phyloP scores from a whole-genome alignment of 2,888 invertebrate species.

The Dyspetes luteomarginatus region DNA sequence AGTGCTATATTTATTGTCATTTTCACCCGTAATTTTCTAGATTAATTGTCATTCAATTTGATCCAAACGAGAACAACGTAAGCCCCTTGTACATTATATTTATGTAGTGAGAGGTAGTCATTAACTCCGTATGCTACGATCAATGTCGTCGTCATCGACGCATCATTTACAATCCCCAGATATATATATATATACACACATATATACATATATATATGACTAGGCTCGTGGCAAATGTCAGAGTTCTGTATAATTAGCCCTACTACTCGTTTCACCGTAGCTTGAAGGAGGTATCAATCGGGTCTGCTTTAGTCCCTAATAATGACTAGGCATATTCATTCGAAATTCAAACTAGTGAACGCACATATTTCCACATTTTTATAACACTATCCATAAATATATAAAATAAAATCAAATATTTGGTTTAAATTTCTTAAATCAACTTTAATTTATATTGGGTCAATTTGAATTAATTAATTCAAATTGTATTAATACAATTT shows the following conservation, averaged over 20 bases:
- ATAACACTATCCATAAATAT: too few species aligned
- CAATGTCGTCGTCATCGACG: slow-evolving; percentile 72
- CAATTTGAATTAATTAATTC: too few species aligned
- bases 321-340: slow-evolving; percentile 20
- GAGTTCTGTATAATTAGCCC: neutral
- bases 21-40: neutral
- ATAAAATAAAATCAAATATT: too few species aligned
- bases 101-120: slow-evolving; percentile 53
- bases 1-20: neutral
- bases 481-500: too few species aligned
- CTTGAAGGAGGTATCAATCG: slow-evolving; percentile 32
- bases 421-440: too few species aligned
- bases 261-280: neutral
- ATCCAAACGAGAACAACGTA: neutral
- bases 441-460: too few species aligned
- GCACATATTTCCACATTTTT: too few species aligned
- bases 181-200: too few species aligned
- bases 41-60: slow-evolving; percentile 23
- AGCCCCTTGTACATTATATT: neutral
- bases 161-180: slow-evolving; percentile 70
- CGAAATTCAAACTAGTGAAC: slow-evolving; percentile 2
- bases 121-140: slow-evolving; percentile 71
- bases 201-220: too few species aligned
- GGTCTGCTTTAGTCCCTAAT: slow-evolving; percentile 34
- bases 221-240: slow-evolving; percentile 59